Evolutionary conservation across 2,888 invertebrate genomes (phyloP).

Genomic region (Scaptomyza flava): DNA sequence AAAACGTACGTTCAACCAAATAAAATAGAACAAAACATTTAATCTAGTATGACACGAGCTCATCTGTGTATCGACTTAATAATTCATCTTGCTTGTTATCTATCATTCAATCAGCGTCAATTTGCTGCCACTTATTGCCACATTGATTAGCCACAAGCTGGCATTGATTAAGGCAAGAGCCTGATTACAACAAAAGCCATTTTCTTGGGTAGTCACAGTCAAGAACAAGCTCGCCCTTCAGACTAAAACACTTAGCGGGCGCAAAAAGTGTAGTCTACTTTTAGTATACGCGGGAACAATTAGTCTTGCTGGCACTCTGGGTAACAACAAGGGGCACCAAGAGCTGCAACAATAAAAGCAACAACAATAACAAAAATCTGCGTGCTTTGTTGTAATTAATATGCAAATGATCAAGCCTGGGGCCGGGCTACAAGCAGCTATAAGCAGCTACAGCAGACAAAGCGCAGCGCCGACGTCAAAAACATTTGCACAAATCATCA

Average conservation of each 20-base stretch:
- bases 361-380: constrained; percentile 19
- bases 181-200: constrained; percentile 35
- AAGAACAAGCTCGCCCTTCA: no score
- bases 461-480: constrained; percentile 66
- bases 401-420: constrained; percentile 63
- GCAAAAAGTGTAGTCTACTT: constrained; percentile 44
- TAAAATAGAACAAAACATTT: not conserved
- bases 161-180: constrained; percentile 42
- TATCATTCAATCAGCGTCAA: constrained; percentile 49
- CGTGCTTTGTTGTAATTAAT: constrained; percentile 73
- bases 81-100: constrained; percentile 36
- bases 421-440: constrained; percentile 19
- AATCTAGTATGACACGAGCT: not conserved
- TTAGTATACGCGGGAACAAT: constrained; percentile 55
- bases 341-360: constrained; percentile 22
- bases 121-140: constrained; percentile 52
- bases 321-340: constrained; percentile 18
- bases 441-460: constrained; percentile 33
- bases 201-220: constrained; percentile 10
- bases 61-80: constrained; percentile 17
- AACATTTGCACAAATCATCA: constrained; percentile 73
- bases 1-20: not conserved
- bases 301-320: constrained; percentile 65
- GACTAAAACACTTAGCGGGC: constrained; percentile 15
- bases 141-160: constrained; percentile 59